These are phyloP conservation scores for Progne subis DNA, from an alignment of 2,113 vertebrate genomes.

Conservation along the genomic window DNA sequence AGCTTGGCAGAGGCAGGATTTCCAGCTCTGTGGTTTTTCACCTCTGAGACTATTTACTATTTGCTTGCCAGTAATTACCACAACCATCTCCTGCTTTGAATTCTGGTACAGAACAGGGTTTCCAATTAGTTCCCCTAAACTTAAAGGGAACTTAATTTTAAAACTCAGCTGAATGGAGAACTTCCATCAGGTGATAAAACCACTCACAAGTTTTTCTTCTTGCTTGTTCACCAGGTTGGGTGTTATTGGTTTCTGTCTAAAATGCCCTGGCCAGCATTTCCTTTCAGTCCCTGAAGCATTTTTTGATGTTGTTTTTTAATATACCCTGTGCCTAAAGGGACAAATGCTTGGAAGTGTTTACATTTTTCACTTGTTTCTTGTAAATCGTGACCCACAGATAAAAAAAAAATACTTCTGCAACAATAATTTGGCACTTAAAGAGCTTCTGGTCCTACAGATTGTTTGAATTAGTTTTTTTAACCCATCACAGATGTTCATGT, in stretches of 20 bases:
- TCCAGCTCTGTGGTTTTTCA: slow-evolving; percentile 48
- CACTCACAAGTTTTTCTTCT: not conserved
- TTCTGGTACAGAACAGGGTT: not conserved
- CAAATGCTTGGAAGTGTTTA: slow-evolving; percentile 59
- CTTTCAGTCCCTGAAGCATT: not conserved
- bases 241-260: not conserved
- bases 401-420: slow-evolving; percentile 47
- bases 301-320: slow-evolving; percentile 26
- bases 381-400: slow-evolving; percentile 53
- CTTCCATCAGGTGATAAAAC: not conserved
- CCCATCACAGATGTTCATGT: not conserved
- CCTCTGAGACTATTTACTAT: slow-evolving; percentile 21
- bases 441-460: slow-evolving; percentile 28
- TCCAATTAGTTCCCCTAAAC: not conserved
- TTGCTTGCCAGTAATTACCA: slow-evolving; percentile 37
- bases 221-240: not conserved
- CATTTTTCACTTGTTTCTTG: slow-evolving; percentile 57
- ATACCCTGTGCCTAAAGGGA: slow-evolving; percentile 11
- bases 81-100: slow-evolving; percentile 22
- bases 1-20: not conserved
- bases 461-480: not conserved
- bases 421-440: slow-evolving; percentile 27
- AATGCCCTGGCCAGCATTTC: not conserved
- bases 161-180: not conserved
- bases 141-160: not conserved